Evolutionary conservation across 2,888 invertebrate species (phyloP), one percentile per base, ranked within the genome.

Genomic region (Stenoptilia bipunctidactyla): DNA sequence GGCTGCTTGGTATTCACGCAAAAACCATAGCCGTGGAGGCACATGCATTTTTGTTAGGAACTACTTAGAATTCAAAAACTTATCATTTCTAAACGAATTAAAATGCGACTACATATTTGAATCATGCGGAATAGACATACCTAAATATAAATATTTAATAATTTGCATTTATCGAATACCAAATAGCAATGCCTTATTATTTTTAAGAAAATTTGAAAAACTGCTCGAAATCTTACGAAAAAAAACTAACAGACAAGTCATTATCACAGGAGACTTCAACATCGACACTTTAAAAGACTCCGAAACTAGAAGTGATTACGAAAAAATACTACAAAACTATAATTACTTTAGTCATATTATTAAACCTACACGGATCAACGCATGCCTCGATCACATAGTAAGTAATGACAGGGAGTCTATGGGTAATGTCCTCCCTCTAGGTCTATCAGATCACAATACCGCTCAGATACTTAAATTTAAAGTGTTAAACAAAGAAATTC

Each of bases 361-460:
- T 34, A 15, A 30, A 33, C 40, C 40, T 15, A 43, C 43, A 6
- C 20, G 43, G 6, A 38, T 36, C 13, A 8, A 25, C 1, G 15
- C 34, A 27, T 40, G 41, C 30, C 39, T 41, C 10, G 39, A 44
- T 27, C 41, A 39, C 15, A 41, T 44, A 13, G 15, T 44, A 14
- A 41, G 41, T 15, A 41, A 44, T 35, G 36, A 36, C 15, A 25
- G 33, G 37, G 34, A 39, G 12, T 38, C 37, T 6, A 36, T 27
- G 2, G 34, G 34, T 8, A 38, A 15, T 13, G 25, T 40, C 9
- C 13, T 40, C 8, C 36, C 38, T 13, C 34, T 43, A 15, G 9
- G 33, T 13, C 41, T 43, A n/a, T 42, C 42, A 12, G 42, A 42
- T 37, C 39, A 42, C 15, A 39, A 42, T 10, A 39, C 39, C 25